Percentiles rank a stretch among this genome's conserved stretches.
Conservation (phyloP, 1,140 invertebrate genomes). For the Oncopodura yosiiana region DNA sequence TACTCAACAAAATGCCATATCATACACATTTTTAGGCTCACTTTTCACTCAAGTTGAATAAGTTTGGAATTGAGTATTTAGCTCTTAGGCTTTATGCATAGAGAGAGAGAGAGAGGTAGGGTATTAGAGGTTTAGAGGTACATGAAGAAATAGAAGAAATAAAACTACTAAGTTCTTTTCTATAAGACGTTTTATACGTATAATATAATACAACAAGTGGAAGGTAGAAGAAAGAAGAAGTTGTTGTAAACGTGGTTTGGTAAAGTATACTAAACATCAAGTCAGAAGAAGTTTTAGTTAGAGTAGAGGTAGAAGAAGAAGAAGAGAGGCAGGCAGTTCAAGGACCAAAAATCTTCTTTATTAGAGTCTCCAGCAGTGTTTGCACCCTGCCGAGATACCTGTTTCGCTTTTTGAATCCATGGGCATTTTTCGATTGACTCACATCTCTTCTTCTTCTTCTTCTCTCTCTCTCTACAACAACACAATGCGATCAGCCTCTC, state of each 20-base stretch:
- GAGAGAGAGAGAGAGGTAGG: neutral
- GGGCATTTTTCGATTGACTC: neutral
- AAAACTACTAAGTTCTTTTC: no score
- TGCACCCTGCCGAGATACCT: conserved; percentile 31
- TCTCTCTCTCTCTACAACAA: conserved; percentile 6
- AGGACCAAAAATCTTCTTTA: conserved; percentile 29
- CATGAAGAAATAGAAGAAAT: neutral
- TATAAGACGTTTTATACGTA: no score
- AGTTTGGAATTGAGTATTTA: no score
- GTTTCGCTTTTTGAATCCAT: conserved; percentile 21
- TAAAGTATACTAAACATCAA: no score
- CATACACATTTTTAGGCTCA: no score
- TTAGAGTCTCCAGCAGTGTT: conserved; percentile 30
- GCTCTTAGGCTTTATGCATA: no score
- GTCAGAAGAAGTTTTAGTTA: neutral
- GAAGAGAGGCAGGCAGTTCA: conserved; percentile 27
- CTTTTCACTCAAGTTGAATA: no score
- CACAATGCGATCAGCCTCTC: no score
- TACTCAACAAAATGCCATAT: no score
- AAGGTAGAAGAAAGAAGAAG: neutral
- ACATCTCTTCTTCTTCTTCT: neutral
- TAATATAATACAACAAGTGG: neutral
- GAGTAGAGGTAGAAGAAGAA: neutral
- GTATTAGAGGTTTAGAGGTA: neutral
- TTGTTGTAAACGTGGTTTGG: neutral